A percentile compares a stretch with the other conserved stretches of the same genome.
These are phyloP conservation scores for Pollicipes pollicipes DNA, from an alignment of 1,140 invertebrate species.

Conservation along the genomic window DNA sequence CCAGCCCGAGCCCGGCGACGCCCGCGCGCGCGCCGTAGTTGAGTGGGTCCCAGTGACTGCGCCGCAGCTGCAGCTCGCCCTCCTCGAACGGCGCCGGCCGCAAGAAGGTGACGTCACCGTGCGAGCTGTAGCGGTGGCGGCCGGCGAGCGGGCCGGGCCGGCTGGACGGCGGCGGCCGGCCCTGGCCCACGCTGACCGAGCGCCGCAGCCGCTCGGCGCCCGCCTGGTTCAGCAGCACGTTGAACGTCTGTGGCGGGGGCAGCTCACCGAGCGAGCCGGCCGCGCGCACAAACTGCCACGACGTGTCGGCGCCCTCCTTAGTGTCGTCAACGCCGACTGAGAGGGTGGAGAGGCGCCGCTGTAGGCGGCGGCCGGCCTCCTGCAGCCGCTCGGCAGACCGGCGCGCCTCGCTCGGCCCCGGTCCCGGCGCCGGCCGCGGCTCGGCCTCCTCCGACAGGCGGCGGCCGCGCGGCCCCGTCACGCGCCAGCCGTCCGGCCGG, in stretches of 20 bases:
- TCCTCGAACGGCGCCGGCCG: not conserved
- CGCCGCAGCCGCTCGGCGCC: not conserved
- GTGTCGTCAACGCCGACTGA: too few species aligned
- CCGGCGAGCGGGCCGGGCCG: too few species aligned
- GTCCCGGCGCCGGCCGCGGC: too few species aligned
- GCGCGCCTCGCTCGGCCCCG: not conserved
- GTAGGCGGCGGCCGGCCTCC: not conserved
- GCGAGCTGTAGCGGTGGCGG: not conserved
- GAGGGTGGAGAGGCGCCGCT: too few species aligned
- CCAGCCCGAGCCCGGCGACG: too few species aligned
- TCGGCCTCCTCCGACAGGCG: not conserved
- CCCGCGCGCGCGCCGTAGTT: too few species aligned
- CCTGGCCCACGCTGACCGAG: not conserved
- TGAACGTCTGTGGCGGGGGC: not conserved
- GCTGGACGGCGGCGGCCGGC: not conserved
- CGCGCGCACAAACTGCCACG: conserved; percentile 19
- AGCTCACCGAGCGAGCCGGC: not conserved
- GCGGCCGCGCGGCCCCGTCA: not conserved
- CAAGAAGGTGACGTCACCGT: not conserved
- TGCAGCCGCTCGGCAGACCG: not conserved
- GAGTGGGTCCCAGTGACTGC: not conserved
- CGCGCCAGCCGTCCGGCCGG: not conserved
- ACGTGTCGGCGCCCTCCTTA: conserved; percentile 21
- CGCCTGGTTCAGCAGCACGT: not conserved
- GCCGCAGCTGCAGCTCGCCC: not conserved